A percentile compares a stretch with the other conserved stretches of the same genome.
phyloP scores from a whole-genome alignment of 1,140 invertebrate genomes.

The Megathymus violae region DNA sequence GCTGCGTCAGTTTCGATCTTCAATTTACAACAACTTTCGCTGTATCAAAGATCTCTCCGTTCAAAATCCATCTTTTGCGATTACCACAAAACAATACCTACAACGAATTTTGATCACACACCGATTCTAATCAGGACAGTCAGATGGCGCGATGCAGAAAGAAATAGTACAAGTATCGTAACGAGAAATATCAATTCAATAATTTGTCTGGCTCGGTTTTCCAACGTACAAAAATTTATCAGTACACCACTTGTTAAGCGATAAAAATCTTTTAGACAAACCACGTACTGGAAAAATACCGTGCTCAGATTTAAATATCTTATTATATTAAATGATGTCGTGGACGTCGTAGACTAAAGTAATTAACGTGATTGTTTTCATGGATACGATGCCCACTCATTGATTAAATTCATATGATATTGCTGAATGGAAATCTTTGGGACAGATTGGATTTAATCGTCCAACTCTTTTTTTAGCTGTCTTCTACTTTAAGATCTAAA shows the following conservation, averaged over 20 bases:
- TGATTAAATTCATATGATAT: too few relatives aligned
- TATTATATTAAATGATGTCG: too few relatives aligned
- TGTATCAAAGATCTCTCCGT: conserved; percentile 29
- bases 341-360: not conserved
- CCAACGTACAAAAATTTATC: not conserved
- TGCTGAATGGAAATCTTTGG: too few relatives aligned
- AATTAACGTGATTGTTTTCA: not conserved
- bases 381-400: not conserved
- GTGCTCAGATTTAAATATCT: too few relatives aligned
- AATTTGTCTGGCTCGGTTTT: not conserved
- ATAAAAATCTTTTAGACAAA: conserved; percentile 2
- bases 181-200: conserved; percentile 2
- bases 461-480: too few relatives aligned
- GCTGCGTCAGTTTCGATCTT: conserved; percentile 29
- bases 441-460: too few relatives aligned
- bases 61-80: conserved; percentile 21
- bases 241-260: not conserved
- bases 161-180: conserved; percentile 1
- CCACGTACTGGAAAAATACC: conserved; percentile 2
- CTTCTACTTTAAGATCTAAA: too few relatives aligned
- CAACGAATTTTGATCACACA: conserved; percentile 9
- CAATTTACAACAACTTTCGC: conserved; percentile 34
- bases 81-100: conserved; percentile 21
- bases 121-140: conserved; percentile 2
- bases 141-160: not conserved